Conservation (phyloP, 2,888 invertebrate species). For the Portevinia maculata region DNA sequence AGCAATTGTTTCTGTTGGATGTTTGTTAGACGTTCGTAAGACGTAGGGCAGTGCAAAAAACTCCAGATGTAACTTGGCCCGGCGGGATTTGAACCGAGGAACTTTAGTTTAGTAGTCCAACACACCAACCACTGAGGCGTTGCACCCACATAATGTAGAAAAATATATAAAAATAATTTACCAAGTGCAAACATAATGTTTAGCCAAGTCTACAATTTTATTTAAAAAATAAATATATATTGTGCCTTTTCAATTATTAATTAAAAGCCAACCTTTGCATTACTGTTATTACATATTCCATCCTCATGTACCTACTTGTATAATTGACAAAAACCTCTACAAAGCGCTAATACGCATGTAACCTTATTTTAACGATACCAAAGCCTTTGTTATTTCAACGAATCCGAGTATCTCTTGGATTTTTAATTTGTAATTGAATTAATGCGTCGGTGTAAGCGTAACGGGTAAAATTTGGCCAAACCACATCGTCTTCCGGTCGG, state of each 20-base stretch:
- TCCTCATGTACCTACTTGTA: neutral
- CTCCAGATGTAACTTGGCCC: too few species aligned
- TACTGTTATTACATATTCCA: neutral
- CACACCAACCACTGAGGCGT: too few species aligned
- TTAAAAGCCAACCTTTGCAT: neutral
- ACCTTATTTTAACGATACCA: neutral
- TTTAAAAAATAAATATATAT: neutral
- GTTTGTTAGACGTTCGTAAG: too few species aligned
- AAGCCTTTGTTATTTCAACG: conserved; percentile 23
- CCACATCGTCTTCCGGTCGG: conserved; percentile 21
- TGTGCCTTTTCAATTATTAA: neutral
- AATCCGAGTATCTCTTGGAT: conserved; percentile 30
- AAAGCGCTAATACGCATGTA: neutral
- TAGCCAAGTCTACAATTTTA: neutral
- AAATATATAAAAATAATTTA: too few species aligned
- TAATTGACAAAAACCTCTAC: conserved; percentile 7
- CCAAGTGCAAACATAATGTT: too few species aligned
- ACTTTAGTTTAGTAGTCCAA: too few species aligned
- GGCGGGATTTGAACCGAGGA: too few species aligned
- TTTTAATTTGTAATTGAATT: conserved; percentile 36
- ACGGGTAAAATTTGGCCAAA: conserved; percentile 9
- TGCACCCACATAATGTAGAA: too few species aligned
- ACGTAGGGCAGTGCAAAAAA: too few species aligned
- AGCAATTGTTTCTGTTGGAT: too few species aligned
- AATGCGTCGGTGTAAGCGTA: conserved; percentile 12